These are phyloP conservation scores for Phoebastria nigripes DNA, from an alignment of 2,797 vertebrate species.

Conservation along the genomic window DNA sequence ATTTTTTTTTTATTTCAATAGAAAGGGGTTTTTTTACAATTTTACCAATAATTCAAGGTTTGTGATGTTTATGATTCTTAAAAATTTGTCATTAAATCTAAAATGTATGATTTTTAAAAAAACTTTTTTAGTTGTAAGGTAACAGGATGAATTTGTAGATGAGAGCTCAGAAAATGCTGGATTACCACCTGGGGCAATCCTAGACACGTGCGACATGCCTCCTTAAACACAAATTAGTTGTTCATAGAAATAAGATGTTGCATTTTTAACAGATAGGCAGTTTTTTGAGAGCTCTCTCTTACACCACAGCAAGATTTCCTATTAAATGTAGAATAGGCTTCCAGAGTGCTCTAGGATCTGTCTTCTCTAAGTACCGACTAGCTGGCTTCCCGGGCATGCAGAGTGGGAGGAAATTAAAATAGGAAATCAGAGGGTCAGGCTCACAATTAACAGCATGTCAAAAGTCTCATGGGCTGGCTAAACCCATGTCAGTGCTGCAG, in stretches of 20 bases:
- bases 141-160: background rate
- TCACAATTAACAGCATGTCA: conserved; percentile 48
- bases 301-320: conserved; percentile 2
- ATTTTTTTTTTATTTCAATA: background rate
- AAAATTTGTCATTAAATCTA: background rate
- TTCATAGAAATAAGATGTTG: background rate
- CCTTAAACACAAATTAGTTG: background rate
- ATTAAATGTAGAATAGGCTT: background rate
- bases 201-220: background rate
- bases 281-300: background rate
- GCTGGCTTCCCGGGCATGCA: conserved; percentile 22
- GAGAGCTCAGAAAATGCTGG: background rate
- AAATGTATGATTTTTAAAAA: background rate
- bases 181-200: background rate
- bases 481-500: background rate
- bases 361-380: background rate
- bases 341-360: conserved; percentile 4
- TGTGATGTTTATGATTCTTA: background rate
- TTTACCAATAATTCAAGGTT: background rate
- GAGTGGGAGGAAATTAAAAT: conserved; percentile 35
- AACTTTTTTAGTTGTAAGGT: background rate
- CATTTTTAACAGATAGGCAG: background rate
- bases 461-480: conserved; percentile 21
- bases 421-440: conserved; percentile 51
- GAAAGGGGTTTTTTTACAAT: background rate